Evolutionary conservation across 2,888 invertebrate genomes (phyloP), one percentile per base, ranked within the genome.

Genomic region (Zygothrica quintamaculata): DNA sequence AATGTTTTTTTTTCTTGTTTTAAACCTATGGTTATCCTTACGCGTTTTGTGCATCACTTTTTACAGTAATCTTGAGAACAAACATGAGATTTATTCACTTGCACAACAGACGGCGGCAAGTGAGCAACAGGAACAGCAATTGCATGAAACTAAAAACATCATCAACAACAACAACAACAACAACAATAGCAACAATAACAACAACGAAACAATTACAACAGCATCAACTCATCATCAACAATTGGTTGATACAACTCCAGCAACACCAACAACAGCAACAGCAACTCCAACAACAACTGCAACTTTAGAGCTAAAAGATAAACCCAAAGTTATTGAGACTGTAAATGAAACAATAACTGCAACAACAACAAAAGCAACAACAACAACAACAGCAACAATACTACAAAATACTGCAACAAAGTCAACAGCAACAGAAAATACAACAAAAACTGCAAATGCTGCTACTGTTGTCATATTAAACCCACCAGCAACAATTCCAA

Each of bases 51-150:
- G 73, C 72, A 73, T 80, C 36, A 39, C 34, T 84, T 82, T 77
- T 90, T 91, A 66, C 90, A 91, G 91, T 90, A 89, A 91, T 84
- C 89, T 91, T 89, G 91, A 91, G 85, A 91, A 91, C 85, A 88
- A 90, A 88, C 81, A 90, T 91, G 91, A 91, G 88, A 91, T 91
- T 79, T 91, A 91, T 86, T 91, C 91, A 77, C 89, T 89, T 88
- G 90, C 88, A 76, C 91, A 91, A 89, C 89, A 89, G 88, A 91
- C 91, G 87, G 91, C 90, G 86, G 91, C 91, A 88, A 88, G 84
- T 77, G 79, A 82, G 71, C 77, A 88, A 80, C 61, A 70, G 64
- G 71, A 84, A 74, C 62, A 85, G 46, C 69, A 29, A 29, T 9
- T 29, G n/a, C 29, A 7, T 29, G 29, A 29, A 29, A 9, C 29